Conservation (phyloP, 1,140 invertebrate genomes). For the Lucilia cuprina region DNA sequence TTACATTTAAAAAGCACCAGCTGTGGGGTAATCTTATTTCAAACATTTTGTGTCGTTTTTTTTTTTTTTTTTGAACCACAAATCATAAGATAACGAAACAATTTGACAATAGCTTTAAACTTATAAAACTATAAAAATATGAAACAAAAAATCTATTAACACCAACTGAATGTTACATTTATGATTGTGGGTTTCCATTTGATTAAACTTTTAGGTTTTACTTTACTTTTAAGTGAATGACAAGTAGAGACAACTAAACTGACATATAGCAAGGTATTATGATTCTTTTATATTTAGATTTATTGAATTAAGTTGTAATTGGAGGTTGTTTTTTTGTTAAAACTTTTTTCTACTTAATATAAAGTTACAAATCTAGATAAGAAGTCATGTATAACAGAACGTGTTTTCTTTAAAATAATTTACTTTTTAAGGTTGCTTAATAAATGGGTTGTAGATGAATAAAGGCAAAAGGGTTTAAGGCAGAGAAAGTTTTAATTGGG, state of each 20-base stretch:
- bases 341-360: neutral
- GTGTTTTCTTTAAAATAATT: neutral
- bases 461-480: too few species aligned
- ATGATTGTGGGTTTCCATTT: neutral
- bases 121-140: too few species aligned
- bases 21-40: too few species aligned
- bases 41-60: too few species aligned
- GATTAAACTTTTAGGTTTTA: neutral
- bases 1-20: too few species aligned
- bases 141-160: too few species aligned
- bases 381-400: neutral
- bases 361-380: neutral
- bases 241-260: neutral
- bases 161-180: neutral
- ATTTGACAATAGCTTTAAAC: too few species aligned
- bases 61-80: too few species aligned
- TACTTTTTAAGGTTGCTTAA: neutral
- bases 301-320: conserved; percentile 11
- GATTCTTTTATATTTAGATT: neutral
- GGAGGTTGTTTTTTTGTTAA: neutral
- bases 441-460: neutral
- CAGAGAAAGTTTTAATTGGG: too few species aligned
- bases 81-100: too few species aligned
- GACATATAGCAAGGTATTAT: neutral
- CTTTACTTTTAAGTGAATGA: neutral